These are phyloP conservation scores for Bambusicola thoracicus DNA, from an alignment of 2,113 vertebrate species.

Conservation along the genomic window DNA sequence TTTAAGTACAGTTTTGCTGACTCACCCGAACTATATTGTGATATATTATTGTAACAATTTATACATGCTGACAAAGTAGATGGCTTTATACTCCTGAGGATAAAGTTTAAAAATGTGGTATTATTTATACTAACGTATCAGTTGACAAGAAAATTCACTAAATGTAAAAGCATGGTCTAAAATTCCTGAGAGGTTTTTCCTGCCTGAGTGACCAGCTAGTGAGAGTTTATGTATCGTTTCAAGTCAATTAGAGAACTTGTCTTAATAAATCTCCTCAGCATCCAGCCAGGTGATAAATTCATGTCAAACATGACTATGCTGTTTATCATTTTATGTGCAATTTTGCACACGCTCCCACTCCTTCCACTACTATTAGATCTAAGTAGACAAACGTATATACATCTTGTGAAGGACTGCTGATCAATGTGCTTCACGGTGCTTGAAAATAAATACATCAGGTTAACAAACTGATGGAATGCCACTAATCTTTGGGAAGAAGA, in stretches of 20 bases:
- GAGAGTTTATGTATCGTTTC: constrained; percentile 30
- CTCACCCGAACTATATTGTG: background rate
- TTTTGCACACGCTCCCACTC: constrained; percentile 16
- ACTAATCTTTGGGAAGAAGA: background rate
- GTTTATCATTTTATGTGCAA: constrained; percentile 45
- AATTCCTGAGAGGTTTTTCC: background rate
- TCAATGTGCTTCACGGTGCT: background rate
- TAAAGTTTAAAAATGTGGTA: background rate
- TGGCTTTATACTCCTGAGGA: constrained; percentile 9
- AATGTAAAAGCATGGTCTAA: background rate
- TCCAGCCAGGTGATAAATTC: constrained; percentile 46
- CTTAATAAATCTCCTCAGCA: constrained; percentile 51
- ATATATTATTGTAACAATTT: constrained; percentile 6
- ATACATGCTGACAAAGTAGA: background rate
- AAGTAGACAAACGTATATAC: constrained; percentile 8
- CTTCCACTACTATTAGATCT: background rate
- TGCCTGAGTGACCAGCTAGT: background rate
- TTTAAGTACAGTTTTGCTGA: constrained; percentile 56
- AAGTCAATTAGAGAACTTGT: background rate
- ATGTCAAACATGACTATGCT: background rate
- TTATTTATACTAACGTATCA: constrained; percentile 18
- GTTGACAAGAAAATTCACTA: background rate
- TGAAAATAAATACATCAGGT: constrained; percentile 35
- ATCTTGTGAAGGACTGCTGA: background rate
- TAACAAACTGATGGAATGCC: constrained; percentile 13